These are phyloP conservation scores for Drosophila paracracens DNA, from an alignment of 2,888 invertebrate species.

Conservation along the genomic window DNA sequence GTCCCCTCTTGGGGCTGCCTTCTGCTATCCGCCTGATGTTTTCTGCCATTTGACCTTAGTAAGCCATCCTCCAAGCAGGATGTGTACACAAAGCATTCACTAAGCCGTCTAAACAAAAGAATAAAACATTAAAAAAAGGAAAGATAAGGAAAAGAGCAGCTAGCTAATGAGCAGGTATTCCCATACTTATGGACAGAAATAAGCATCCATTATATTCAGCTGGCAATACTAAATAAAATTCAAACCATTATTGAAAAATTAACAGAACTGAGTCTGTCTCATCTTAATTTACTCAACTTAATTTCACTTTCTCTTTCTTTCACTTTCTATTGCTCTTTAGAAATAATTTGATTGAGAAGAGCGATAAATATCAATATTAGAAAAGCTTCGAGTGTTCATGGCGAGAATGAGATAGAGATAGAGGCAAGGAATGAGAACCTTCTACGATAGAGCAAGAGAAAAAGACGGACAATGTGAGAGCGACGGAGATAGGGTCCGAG, in stretches of 20 bases:
- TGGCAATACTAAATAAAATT: slow-evolving; percentile 19
- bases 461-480: no score
- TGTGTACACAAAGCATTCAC: slow-evolving; percentile 60
- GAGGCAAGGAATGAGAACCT: no score
- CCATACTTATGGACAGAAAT: slow-evolving; percentile 20
- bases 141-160: slow-evolving; percentile 26
- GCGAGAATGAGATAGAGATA: not conserved
- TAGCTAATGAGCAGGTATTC: slow-evolving; percentile 42
- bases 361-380: not conserved
- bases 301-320: not conserved
- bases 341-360: not conserved
- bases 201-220: slow-evolving; percentile 47
- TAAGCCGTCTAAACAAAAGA: slow-evolving; percentile 69
- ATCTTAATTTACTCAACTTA: not conserved
- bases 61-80: slow-evolving; percentile 49
- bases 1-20: slow-evolving; percentile 1
- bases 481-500: not conserved
- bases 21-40: slow-evolving; percentile 5
- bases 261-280: not conserved
- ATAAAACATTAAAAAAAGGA: slow-evolving; percentile 19
- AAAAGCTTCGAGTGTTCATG: not conserved
- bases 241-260: not conserved
- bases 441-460: no score
- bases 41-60: slow-evolving; percentile 68
- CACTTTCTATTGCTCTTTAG: not conserved